Percentiles rank a stretch among this genome's conserved stretches.
phyloP scores from a whole-genome alignment of 2,797 vertebrate genomes.

The Mormyrops attenuatus region DNA sequence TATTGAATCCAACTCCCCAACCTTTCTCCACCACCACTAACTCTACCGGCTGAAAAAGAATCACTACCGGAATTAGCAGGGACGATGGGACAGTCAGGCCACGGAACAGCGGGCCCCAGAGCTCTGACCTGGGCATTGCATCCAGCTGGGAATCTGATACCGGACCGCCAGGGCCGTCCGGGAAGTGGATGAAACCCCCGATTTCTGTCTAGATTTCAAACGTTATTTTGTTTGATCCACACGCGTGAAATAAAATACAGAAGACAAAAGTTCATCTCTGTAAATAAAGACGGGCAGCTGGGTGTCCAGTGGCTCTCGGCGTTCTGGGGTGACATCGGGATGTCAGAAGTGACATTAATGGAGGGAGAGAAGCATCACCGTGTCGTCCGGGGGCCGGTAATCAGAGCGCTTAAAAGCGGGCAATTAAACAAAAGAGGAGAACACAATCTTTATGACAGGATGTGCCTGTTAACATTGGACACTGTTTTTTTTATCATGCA shows the following conservation, averaged over 20 bases:
- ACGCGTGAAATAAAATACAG: constrained; percentile 1
- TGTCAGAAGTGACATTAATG: not conserved
- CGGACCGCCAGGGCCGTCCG: constrained; percentile 43
- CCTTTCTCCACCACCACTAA: not conserved
- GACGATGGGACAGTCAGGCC: not conserved
- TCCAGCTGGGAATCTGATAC: constrained; percentile 51
- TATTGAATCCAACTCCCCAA: not conserved
- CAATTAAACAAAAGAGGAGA: not conserved
- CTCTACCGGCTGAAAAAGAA: not conserved
- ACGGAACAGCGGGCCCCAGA: not conserved
- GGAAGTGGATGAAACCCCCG: constrained; percentile 49
- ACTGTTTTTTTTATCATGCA: not conserved
- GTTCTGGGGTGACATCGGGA: not conserved
- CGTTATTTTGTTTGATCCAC: not conserved
- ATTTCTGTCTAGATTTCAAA: constrained; percentile 49
- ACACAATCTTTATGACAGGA: not conserved
- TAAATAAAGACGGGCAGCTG: not conserved
- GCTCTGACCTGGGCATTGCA: not conserved
- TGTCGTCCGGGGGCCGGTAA: not conserved
- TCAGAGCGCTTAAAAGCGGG: not conserved
- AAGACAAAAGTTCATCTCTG: not conserved
- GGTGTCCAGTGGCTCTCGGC: not conserved
- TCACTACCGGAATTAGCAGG: not conserved
- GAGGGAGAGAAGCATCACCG: not conserved
- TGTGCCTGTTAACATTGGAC: not conserved